These are phyloP conservation scores for Pseudachorutes palmiensis DNA, from an alignment of 1,140 invertebrate species.

Conservation along the genomic window DNA sequence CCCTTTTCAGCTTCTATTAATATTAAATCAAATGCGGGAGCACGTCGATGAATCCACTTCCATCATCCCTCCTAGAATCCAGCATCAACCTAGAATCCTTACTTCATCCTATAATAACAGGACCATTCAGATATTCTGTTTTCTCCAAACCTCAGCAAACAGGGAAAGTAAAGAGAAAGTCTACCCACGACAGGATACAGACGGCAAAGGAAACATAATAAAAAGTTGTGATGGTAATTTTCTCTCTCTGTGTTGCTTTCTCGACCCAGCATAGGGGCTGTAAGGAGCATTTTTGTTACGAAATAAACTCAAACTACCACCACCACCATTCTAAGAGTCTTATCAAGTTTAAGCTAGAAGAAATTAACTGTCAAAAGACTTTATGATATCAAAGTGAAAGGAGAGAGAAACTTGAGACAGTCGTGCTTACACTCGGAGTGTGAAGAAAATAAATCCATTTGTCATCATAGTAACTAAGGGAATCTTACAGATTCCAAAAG, in stretches of 20 bases:
- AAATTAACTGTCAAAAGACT: constrained; percentile 10
- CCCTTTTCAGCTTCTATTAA: neutral
- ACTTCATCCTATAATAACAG: too few relatives aligned
- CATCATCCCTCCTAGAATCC: too few relatives aligned
- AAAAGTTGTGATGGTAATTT: constrained; percentile 8
- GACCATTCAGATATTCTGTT: too few relatives aligned
- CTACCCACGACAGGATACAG: neutral
- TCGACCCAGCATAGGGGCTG: neutral
- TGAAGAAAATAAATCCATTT: too few relatives aligned
- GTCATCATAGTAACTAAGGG: too few relatives aligned
- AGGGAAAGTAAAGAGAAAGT: neutral
- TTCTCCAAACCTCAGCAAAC: too few relatives aligned
- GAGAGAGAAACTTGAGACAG: neutral
- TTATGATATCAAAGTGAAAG: constrained; percentile 2
- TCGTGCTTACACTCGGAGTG: too few relatives aligned
- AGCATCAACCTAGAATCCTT: too few relatives aligned
- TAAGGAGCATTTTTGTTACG: neutral
- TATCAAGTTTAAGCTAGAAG: neutral
- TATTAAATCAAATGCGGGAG: neutral
- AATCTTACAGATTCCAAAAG: too few relatives aligned
- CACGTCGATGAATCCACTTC: neutral
- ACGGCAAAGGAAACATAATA: neutral
- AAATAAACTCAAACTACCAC: too few relatives aligned
- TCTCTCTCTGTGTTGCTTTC: neutral
- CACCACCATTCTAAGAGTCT: too few relatives aligned